Evolutionary conservation across 2,888 invertebrate genomes (phyloP), one percentile per base, ranked within the genome.

Genomic region (Drosophila dives): DNA sequence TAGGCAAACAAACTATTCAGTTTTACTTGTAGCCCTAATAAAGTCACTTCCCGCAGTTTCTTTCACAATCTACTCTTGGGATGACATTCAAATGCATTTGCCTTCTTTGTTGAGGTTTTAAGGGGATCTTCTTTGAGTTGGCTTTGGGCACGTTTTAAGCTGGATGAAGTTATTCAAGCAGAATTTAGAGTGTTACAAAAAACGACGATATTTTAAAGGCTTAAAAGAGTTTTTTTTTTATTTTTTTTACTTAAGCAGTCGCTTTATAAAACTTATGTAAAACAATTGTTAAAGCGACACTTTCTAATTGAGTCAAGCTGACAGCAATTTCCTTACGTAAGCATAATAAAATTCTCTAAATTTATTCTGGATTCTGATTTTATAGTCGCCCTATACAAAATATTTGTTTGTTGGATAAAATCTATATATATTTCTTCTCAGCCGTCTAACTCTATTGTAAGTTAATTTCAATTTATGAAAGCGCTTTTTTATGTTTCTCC

Each of bases 1-100:
- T 89, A 84, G 62, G 76, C 78, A 78, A 75, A 78, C 78, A 78
- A 75, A 80, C 78, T 78, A 75, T 76, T 63, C 54, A 53, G 66
- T 20, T 42, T 48, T 17, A 3, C 26, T 50, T 64, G 48, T 42
- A 64, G 53, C 53, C 65, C 70, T 79, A 79, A 77, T 77, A 79
- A 71, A 77, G 80, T 80, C 80, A 71, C 38, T 68, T 77, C 77
- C 77, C 77, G 77, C 77, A 77, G 77, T 75, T 79, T 70, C 59
- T 55, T 64, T 59, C 20, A 42, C 38, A 55, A 51, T 32, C 54
- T 33, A 60, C 63, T 54, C 65, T 50, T 26, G 45, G 36, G 29
- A 29, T 29, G 6, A 6, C 42, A 64, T 74, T 61, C 64, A 64
- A 70, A 77, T 75, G 80, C 75, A 67, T 69, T 67, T 62, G 29